Evolutionary conservation across 64 coral and sea anemone genomes (phyloP).

Genomic region (Catalaphyllia jardinei): DNA sequence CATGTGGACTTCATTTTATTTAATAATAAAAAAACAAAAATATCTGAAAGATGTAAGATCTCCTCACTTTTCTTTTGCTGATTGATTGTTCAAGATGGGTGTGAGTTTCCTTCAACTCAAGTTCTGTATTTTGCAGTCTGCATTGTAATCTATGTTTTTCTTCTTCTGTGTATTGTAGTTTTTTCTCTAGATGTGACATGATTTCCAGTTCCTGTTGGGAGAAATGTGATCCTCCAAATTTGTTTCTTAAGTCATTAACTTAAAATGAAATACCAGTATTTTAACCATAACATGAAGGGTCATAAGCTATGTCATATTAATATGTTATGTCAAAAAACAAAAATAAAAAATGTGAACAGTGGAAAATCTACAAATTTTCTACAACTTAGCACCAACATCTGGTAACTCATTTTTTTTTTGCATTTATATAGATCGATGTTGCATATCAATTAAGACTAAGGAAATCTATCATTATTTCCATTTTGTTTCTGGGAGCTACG

Average conservation of each 20-base stretch:
- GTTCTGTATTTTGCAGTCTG: slow-evolving; percentile 64
- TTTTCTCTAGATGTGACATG: slow-evolving; percentile 61
- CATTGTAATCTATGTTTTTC: slow-evolving; percentile 75
- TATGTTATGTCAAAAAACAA: too few relatives aligned
- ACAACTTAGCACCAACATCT: too few relatives aligned
- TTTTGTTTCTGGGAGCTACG: neutral
- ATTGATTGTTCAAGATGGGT: slow-evolving; percentile 38
- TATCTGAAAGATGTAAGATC: too few relatives aligned
- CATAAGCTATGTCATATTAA: too few relatives aligned
- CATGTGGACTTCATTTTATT: too few relatives aligned
- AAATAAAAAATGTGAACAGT: too few relatives aligned
- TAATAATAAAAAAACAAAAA: too few relatives aligned
- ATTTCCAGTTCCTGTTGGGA: slow-evolving; percentile 65
- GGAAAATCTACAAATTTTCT: too few relatives aligned
- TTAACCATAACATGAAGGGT: too few relatives aligned
- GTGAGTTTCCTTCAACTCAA: slow-evolving; percentile 68
- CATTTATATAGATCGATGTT: neutral
- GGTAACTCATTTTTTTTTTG: neutral
- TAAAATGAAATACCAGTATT: too few relatives aligned
- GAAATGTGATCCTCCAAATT: neutral
- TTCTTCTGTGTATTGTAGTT: slow-evolving; percentile 72
- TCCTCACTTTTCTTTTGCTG: slow-evolving; percentile 53
- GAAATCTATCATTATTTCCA: neutral
- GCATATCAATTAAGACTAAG: neutral
- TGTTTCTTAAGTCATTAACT: too few relatives aligned